Percentiles rank a stretch among this genome's conserved stretches.
Evolutionary conservation across 64 coral and sea anemone genomes (phyloP).

Genomic region (Platygyra sinensis): DNA sequence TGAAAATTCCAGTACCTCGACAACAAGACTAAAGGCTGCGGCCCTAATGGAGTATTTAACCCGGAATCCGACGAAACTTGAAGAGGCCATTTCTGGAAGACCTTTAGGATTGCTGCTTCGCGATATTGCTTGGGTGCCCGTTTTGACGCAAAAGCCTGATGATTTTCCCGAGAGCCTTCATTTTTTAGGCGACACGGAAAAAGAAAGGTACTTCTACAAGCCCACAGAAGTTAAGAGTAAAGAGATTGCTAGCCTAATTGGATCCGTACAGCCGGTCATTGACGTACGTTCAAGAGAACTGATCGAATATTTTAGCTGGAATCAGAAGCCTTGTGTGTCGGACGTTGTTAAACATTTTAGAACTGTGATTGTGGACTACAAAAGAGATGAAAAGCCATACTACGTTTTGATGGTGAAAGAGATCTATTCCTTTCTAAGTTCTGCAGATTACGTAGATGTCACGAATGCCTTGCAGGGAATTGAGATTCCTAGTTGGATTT

Average conservation of each 20-base stretch:
- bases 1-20: not conserved
- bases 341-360: slow-evolving; percentile 60
- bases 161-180: slow-evolving; percentile 54
- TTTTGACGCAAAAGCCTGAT: slow-evolving; percentile 28
- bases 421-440: slow-evolving; percentile 13
- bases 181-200: not conserved
- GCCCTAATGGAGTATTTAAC: slow-evolving; percentile 51
- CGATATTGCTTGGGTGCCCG: slow-evolving; percentile 55
- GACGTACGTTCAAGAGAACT: slow-evolving; percentile 3
- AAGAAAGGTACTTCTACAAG: not conserved
- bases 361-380: slow-evolving; percentile 50
- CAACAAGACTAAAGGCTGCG: slow-evolving; percentile 49
- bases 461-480: not conserved
- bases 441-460: not conserved
- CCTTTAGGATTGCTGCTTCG: slow-evolving; percentile 7
- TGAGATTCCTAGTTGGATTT: slow-evolving; percentile 62
- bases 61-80: slow-evolving; percentile 14
- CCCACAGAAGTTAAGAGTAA: slow-evolving; percentile 39
- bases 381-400: slow-evolving; percentile 42
- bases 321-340: slow-evolving; percentile 21
- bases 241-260: slow-evolving; percentile 48
- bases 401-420: slow-evolving; percentile 42
- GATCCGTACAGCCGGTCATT: slow-evolving; percentile 54
- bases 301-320: slow-evolving; percentile 64
- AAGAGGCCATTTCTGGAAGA: not conserved